Conservation (phyloP, 1,140 invertebrate genomes). For the Drosophila eugracilis region DNA sequence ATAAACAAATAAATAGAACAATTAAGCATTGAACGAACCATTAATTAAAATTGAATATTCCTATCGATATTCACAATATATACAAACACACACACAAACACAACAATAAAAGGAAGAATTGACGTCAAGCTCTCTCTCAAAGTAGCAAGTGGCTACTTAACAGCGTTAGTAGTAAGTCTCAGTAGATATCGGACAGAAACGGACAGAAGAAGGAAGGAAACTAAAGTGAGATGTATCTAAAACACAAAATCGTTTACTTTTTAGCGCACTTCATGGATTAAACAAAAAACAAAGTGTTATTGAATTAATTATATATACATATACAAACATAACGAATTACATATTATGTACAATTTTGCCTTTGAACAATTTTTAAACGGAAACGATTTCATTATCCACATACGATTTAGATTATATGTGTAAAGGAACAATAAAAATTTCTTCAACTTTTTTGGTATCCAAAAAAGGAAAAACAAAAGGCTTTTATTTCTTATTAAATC, state of each 20-base stretch:
- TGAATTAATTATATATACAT: constrained; percentile 53
- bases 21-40: constrained; percentile 41
- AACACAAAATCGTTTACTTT: constrained; percentile 51
- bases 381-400: constrained; percentile 71
- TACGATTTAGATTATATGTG: constrained; percentile 48
- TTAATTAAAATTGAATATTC: constrained; percentile 7
- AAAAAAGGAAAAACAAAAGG: constrained; percentile 70
- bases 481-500: constrained; percentile 1
- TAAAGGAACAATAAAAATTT: constrained; percentile 74
- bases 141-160: neutral
- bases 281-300: constrained; percentile 34
- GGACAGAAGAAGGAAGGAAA: neutral
- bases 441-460: constrained; percentile 77
- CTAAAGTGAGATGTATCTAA: constrained; percentile 33
- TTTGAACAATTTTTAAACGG: constrained; percentile 69
- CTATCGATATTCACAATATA: constrained; percentile 21
- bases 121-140: constrained; percentile 2
- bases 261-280: constrained; percentile 55
- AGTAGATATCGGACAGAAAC: too few relatives aligned
- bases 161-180: neutral
- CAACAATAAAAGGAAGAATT: neutral
- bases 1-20: constrained; percentile 48
- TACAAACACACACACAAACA: constrained; percentile 13
- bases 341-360: constrained; percentile 73
- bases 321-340: constrained; percentile 53